phyloP scores from a whole-genome alignment of 2,113 vertebrate genomes.

The Zosterops japonicus region DNA sequence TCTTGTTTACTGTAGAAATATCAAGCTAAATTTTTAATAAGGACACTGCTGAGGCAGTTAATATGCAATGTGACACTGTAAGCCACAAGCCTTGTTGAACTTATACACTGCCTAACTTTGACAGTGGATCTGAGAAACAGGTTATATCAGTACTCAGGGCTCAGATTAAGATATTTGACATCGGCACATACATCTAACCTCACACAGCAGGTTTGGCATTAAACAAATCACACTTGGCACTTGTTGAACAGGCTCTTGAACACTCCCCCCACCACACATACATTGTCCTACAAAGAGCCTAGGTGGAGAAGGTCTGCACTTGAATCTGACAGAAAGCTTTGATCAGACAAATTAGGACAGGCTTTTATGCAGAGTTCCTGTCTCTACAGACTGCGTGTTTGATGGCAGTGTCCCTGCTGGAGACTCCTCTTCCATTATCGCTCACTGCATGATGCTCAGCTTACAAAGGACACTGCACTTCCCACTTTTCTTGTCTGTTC shows the following conservation, averaged over 20 bases:
- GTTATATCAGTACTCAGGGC: background rate
- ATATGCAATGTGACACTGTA: background rate
- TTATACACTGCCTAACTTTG: background rate
- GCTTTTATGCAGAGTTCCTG: background rate
- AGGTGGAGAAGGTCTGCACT: constrained; percentile 16
- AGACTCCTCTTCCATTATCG: constrained; percentile 27
- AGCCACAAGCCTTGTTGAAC: background rate
- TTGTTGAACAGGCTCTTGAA: background rate
- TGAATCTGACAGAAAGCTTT: constrained; percentile 19
- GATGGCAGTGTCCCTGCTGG: constrained; percentile 3
- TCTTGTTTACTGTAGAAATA: constrained; percentile 25
- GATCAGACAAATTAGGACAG: constrained; percentile 43
- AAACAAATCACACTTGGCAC: background rate
- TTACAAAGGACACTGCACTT: constrained; percentile 17
- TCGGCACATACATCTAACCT: background rate
- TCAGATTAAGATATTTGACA: constrained; percentile 26
- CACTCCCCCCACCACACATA: background rate
- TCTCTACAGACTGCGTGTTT: background rate
- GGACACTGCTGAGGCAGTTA: constrained; percentile 1
- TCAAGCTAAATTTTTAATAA: constrained; percentile 33
- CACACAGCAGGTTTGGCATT: background rate
- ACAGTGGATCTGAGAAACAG: background rate
- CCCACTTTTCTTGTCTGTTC: constrained; percentile 6
- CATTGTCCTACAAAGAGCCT: background rate
- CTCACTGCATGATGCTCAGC: background rate